Percentiles rank a stretch among this genome's conserved stretches.
Evolutionary conservation across 2,888 invertebrate genomes (phyloP).

Genomic region (Campoletis raptor): DNA sequence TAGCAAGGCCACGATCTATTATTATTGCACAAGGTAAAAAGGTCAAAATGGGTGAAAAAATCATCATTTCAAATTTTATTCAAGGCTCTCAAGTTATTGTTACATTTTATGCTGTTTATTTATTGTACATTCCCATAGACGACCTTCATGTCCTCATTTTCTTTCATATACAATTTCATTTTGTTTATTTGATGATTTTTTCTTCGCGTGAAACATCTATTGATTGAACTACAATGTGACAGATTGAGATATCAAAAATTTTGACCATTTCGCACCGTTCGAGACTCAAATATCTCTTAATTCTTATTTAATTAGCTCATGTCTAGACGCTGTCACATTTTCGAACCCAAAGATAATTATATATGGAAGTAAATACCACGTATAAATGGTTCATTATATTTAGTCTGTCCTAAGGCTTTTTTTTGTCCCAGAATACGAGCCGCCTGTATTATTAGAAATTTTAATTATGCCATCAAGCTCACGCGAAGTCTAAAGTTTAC

Average conservation of each 20-base stretch:
- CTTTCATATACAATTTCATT: not conserved
- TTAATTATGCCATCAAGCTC: not conserved
- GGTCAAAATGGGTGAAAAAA: conserved; percentile 41
- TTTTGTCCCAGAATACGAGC: not conserved
- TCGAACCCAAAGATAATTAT: not conserved
- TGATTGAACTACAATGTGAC: not conserved
- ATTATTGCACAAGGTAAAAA: conserved; percentile 50
- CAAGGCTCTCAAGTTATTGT: conserved; percentile 29
- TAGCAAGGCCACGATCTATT: conserved; percentile 52
- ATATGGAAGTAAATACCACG: not conserved
- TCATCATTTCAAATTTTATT: conserved; percentile 26
- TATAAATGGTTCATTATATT: not conserved
- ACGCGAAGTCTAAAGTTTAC: not conserved
- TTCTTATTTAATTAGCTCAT: not conserved
- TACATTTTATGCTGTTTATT: not conserved
- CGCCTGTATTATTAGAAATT: not conserved
- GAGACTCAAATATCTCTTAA: not conserved
- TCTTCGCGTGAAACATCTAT: not conserved
- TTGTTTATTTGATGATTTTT: not conserved
- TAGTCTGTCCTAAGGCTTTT: not conserved
- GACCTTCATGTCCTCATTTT: not conserved
- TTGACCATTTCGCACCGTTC: not conserved
- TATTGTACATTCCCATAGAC: not conserved
- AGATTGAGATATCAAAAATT: not conserved
- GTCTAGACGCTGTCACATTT: conserved; percentile 2